Evolutionary conservation across 2,113 vertebrate genomes (phyloP).

Genomic region (Macrotis lagotis): DNA sequence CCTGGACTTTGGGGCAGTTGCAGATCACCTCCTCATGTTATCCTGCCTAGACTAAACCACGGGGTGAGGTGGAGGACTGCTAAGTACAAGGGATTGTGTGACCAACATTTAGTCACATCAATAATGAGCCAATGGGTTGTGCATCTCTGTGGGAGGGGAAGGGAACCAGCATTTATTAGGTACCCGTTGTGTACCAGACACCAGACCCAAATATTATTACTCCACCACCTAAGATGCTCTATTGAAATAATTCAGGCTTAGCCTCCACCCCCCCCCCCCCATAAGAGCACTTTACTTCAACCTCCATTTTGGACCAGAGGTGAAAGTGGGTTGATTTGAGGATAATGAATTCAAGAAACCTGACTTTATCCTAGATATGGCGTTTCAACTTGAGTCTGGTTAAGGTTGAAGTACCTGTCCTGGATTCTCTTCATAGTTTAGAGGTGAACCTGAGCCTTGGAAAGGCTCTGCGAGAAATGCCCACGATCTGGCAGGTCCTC

Average conservation of each 20-base stretch:
- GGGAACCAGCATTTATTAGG: background rate
- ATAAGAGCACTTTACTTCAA: background rate
- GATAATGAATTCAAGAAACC: background rate
- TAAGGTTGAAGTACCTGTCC: background rate
- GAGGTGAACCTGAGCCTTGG: too few species aligned
- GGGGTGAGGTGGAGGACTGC: background rate
- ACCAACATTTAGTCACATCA: background rate
- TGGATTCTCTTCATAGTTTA: background rate
- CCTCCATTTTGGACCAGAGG: background rate
- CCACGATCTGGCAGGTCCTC: background rate
- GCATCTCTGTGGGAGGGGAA: background rate
- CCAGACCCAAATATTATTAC: background rate
- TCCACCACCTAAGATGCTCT: background rate
- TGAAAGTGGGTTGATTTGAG: background rate
- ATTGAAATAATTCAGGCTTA: background rate
- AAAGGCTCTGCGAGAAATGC: too few species aligned
- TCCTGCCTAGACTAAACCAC: background rate
- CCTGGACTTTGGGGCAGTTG: background rate
- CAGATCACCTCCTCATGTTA: background rate
- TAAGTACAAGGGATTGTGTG: background rate
- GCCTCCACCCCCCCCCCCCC: background rate
- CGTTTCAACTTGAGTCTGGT: background rate
- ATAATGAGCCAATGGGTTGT: background rate
- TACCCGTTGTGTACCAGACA: background rate
- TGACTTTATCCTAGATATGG: background rate